Percentiles rank a stretch among this genome's conserved stretches.
These are phyloP conservation scores for Cyphomyrus discorhynchus DNA, from an alignment of 2,113 vertebrate genomes.

Conservation along the genomic window DNA sequence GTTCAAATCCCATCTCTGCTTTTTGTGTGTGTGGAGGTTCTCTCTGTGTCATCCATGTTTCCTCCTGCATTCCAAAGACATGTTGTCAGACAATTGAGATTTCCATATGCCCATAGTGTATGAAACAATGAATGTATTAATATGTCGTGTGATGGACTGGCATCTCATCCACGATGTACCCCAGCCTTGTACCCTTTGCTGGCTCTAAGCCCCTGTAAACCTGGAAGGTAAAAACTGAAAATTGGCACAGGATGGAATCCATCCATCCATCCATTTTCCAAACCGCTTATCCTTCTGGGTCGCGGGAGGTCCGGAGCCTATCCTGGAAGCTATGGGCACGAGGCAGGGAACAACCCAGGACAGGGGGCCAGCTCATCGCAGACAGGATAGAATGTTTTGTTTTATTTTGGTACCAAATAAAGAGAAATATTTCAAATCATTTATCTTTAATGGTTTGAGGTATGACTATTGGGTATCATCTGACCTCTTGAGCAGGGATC, in stretches of 20 bases:
- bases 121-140: background rate
- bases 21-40: background rate
- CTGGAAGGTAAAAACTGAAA: background rate
- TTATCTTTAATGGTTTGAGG: background rate
- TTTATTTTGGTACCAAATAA: background rate
- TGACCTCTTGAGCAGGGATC: background rate
- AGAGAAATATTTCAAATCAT: background rate
- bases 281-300: too few species aligned
- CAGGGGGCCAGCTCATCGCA: too few species aligned
- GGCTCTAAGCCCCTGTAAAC: background rate
- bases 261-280: too few species aligned
- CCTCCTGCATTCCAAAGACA: background rate
- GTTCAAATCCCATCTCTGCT: background rate
- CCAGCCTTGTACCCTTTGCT: background rate
- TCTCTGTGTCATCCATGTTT: background rate
- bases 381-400: background rate
- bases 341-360: too few species aligned
- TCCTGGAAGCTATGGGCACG: too few species aligned
- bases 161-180: background rate
- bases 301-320: too few species aligned
- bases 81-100: background rate
- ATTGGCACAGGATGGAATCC: background rate
- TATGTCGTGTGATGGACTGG: background rate
- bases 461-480: background rate
- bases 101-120: background rate